Evolutionary conservation across 2,113 vertebrate species (phyloP), one percentile per base, ranked within the genome.

Genomic region (mouse (Mus musculus)): DNA sequence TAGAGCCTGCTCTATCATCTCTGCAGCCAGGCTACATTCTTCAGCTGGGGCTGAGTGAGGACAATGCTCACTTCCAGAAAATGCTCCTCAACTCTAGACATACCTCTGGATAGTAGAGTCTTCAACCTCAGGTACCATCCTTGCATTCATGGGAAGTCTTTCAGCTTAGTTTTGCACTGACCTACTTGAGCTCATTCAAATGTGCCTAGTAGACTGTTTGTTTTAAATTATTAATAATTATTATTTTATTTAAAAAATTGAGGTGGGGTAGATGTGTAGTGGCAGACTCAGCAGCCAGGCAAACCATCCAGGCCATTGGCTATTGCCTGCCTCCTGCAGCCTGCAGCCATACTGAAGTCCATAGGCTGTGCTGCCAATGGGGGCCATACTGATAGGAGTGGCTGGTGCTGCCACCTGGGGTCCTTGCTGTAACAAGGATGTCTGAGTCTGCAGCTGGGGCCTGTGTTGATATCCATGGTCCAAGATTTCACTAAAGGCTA

Each of bases 101-200:
- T 9, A 2, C 7, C 42, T 87, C 13, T 10, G 52, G 39, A 86
- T 5, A 61, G 6, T 4, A 19, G 49, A 28, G 39, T 11, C 28
- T 24, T n/a, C 12, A 33, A 22, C 14, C 20, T 33, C 76, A 59
- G 28, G 49, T 20, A 5, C 42, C 65, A 22, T 54, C 76, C 20
- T 13, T 49, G 30, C 0, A 7, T 19, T 20, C 24, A 3, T 14
- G 14, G 0, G n/a, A n/a, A 33, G 0, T 5, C 39, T 72, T 33
- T 33, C 26, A 63, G 46, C 10, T 67, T 5, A 22, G 39, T 36
- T 63, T 49, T 33, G 22, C 1, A 22, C 16, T 33, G 61, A 54
- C 71, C 67, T 22, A 30, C 30, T 49, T 84, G 46, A 86, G 72
- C 46, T 76, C 77, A 88, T 59, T 49, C 12, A 28, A 36, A 73